Base-by-base conservation (phyloP, 2,113 vertebrate species). In the Nyctibius bracteatus region DNA sequence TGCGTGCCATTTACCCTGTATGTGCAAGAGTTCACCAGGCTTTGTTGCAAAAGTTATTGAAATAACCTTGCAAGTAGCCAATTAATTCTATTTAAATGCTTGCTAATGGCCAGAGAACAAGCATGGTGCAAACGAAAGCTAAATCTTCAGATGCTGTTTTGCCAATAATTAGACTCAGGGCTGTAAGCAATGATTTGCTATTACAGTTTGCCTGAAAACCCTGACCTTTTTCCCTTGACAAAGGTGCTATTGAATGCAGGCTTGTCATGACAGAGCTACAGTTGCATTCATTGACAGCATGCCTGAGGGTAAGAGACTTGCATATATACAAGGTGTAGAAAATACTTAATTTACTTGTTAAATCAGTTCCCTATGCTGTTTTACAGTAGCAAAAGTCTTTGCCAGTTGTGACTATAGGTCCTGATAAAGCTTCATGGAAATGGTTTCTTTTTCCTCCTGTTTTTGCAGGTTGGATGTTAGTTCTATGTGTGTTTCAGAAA, bases 61-160 rank as follows among this genome's bases (percentile, higher is more conserved):
- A 81, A 73, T 54, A 39, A 77, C 89, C 59, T 86, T 90, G 44
- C 9, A 46, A 33, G 51, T 17, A 68, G 88, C 28, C 49, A 91
- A 83, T 94, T 88, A 94, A 78, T 83, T 96, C 81, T 91, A 94
- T 87, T 94, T 92, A 80, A 87, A 88, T 63, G 33, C 37, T 93
- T 84, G 17, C 49, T 96, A 91, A 86, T 82, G 59, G 67, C 54
- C 63, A 91, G 70, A 84, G 49, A 96, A 77, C 57, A 74, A 91
- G 72, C 13, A 0, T 47, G 55, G 43, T 52, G 39, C 65, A 84
- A 93, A 90, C 86, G 62, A 44, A 85, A 79, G 58, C 86, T 82
- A 41, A 63, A 63, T 58, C 49, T 91, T 92, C 68, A 30, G 20
- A 59, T 74, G 90, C 14, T 90, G 44, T 94, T 97, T 97, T 96